A percentile compares a stretch with the other conserved stretches of the same genome.
Conservation (phyloP, 2,888 invertebrate species). For the Tachina lurida region DNA sequence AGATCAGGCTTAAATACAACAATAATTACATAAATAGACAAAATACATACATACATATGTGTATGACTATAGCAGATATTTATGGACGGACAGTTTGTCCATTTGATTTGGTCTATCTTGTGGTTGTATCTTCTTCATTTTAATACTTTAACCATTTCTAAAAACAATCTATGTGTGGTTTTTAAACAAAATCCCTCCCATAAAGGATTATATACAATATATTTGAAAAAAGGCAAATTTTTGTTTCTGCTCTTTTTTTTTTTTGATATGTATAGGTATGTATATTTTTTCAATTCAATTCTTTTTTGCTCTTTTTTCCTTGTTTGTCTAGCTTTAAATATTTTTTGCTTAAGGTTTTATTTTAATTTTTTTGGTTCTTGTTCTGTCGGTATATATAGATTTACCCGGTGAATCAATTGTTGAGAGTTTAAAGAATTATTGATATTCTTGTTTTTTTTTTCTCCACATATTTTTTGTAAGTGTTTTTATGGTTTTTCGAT, state of each 20-base stretch:
- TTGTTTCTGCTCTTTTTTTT: constrained; percentile 53
- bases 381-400: constrained; percentile 38
- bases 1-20: constrained; percentile 59
- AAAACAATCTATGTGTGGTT: constrained; percentile 66
- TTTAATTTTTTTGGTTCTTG: constrained; percentile 21
- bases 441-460: constrained; percentile 47
- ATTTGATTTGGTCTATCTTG: constrained; percentile 53
- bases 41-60: neutral
- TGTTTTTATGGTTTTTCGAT: constrained; percentile 51
- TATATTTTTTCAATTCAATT: too few species aligned
- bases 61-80: too few species aligned
- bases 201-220: constrained; percentile 47
- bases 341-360: constrained; percentile 36
- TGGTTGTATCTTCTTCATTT: constrained; percentile 65
- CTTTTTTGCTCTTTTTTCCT: neutral
- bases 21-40: constrained; percentile 44
- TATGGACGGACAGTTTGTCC: neutral
- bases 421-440: constrained; percentile 62
- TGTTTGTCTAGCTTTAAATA: constrained; percentile 36
- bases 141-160: constrained; percentile 56
- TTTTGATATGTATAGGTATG: neutral
- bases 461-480: constrained; percentile 17
- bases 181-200: constrained; percentile 63
- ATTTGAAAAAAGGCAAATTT: constrained; percentile 63
- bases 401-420: constrained; percentile 38